phyloP scores from a whole-genome alignment of 1,140 invertebrate species.

The Drosophila simulans region DNA sequence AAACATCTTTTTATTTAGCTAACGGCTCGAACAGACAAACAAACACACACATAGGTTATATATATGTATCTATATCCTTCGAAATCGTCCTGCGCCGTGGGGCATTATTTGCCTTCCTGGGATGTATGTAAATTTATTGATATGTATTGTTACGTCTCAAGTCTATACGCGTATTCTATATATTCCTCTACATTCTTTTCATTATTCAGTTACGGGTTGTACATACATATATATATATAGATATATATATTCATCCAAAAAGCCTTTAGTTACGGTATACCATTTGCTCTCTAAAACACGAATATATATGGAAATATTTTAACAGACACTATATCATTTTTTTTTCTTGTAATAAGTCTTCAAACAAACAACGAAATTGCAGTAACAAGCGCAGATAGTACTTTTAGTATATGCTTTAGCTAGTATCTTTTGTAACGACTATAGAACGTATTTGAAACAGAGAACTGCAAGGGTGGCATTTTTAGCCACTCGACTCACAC shows the following conservation, averaged over 20 bases:
- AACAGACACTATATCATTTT: constrained; percentile 39
- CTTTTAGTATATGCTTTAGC: constrained; percentile 16
- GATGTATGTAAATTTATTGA: constrained; percentile 75
- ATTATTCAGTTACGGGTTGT: constrained; percentile 26
- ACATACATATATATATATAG: constrained; percentile 39
- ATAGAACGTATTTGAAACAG: constrained; percentile 40
- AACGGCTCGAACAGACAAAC: constrained; percentile 62
- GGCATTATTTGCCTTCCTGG: constrained; percentile 8
- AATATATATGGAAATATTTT: constrained; percentile 32
- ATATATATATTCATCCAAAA: constrained; percentile 55
- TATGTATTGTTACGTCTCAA: constrained; percentile 82
- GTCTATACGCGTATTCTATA: constrained; percentile 64
- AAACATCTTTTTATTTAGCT: constrained; percentile 51
- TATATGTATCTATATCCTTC: constrained; percentile 14
- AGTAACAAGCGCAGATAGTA: constrained; percentile 54
- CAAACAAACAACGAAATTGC: constrained; percentile 56
- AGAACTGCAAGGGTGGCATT: too few relatives aligned
- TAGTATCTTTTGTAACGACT: constrained; percentile 40
- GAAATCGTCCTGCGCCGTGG: constrained; percentile 1
- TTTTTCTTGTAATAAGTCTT: constrained; percentile 15
- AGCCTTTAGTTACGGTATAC: constrained; percentile 56
- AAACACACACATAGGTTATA: constrained; percentile 52
- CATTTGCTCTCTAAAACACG: constrained; percentile 50
- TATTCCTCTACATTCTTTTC: constrained; percentile 25
- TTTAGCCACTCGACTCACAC: too few relatives aligned